Base-by-base conservation (phyloP, 1,140 invertebrate species). In the Macrobrachium nipponense region DNA sequence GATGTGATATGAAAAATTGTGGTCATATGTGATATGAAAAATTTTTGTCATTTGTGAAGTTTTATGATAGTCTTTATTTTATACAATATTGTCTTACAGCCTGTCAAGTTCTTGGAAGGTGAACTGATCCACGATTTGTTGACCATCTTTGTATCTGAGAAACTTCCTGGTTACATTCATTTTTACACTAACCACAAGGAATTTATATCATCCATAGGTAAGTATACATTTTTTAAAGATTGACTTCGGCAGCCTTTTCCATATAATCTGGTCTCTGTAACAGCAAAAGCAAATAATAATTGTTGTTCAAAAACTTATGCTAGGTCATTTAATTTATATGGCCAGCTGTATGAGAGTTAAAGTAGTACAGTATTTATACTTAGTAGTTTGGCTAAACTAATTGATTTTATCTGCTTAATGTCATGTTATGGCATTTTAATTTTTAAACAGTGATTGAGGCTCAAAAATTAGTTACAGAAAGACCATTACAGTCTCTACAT, bases 71-170 rank as follows among this genome's bases (percentile, higher is more conserved):
- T 20, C 36, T 20, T 27, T n/a, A 44, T 10, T n/a, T 23, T 12
- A 17, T 15, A 75, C 77, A 0, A 44, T 86, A 51, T 61, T 12
- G 0, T 64, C 43, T 62, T 43, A 17, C 82, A 89, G 92, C 98
- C 98, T 18, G 97, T 99, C 3, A 94, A 96, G 87, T 98, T 98
- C 91, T 92, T 99, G n/a, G 97, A 99, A 89, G 93, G 98, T 85
- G 97, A 98, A 93, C 93, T 97, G 0, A 98, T 99, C 90, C 96
- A 99, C 91, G 97, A 99, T 92, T 92, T 99, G 61, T 93, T 99
- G n/a, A 96, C 95, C 23, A 97, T 99, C 87, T 99, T 99, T 92
- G 97, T 99, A 0, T 96, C 96, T 61, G 98, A 98, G 89, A 98
- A 98, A 91, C 91, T 99, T 43, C 93, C 95, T 11, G 94, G 96